phyloP scores from a whole-genome alignment of 2,888 invertebrate genomes.

The Chymomyza amoena region DNA sequence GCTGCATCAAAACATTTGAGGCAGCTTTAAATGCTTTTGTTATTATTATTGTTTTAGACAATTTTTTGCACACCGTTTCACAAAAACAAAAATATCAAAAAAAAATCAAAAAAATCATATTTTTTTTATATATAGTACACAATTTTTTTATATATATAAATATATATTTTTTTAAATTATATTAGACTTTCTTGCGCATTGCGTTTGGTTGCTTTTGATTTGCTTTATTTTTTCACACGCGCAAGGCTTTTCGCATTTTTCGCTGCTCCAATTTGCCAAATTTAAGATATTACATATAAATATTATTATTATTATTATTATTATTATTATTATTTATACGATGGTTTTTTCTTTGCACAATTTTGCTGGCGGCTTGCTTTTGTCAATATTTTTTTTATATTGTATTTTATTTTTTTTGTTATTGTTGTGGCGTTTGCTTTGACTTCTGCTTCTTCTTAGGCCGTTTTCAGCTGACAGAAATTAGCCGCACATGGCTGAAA shows the following conservation, averaged over 20 bases:
- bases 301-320: no score
- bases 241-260: not conserved
- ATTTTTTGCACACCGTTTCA: not conserved
- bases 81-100: not conserved
- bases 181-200: not conserved
- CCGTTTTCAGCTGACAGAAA: not conserved
- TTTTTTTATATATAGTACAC: not conserved
- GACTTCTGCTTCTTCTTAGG: no score
- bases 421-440: not conserved
- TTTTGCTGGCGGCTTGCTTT: no score
- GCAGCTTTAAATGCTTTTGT: not conserved
- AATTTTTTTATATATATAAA: not conserved
- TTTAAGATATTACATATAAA: not conserved
- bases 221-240: not conserved
- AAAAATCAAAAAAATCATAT: not conserved
- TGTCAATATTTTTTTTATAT: no score
- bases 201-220: not conserved
- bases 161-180: not conserved
- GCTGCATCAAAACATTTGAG: constrained; percentile 3
- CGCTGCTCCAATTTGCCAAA: not conserved
- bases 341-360: no score
- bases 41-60: not conserved
- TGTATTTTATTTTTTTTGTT: no score
- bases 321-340: no score
- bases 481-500: constrained; percentile 51